Evolutionary conservation across 1,140 invertebrate genomes (phyloP).

Genomic region (Caerostris darwini): DNA sequence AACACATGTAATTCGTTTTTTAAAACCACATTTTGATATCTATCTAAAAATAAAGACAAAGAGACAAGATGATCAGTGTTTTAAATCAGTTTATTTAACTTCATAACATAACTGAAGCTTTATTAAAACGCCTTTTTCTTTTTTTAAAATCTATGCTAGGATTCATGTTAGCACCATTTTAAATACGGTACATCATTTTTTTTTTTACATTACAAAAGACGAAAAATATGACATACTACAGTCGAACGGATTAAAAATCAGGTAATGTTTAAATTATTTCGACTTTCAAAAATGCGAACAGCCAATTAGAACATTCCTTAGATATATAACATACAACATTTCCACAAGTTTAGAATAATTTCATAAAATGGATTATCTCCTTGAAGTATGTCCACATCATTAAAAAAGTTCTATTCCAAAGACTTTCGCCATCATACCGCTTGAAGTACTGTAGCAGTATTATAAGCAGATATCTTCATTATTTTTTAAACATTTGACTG

Average conservation of each 20-base stretch:
- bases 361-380: conserved; percentile 49
- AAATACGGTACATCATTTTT: conserved; percentile 75
- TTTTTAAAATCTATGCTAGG: conserved; percentile 76
- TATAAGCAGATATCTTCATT: conserved; percentile 9
- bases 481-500: conserved; percentile 50
- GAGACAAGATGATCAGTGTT: conserved; percentile 61
- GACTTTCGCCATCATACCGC: not conserved
- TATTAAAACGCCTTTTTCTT: conserved; percentile 75
- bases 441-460: not conserved
- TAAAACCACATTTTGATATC: not conserved
- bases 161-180: conserved; percentile 77
- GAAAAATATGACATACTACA: conserved; percentile 75
- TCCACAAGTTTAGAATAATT: conserved; percentile 38
- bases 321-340: conserved; percentile 36
- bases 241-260: conserved; percentile 72
- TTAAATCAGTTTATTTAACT: conserved; percentile 76
- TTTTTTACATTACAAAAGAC: conserved; percentile 76
- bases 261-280: conserved; percentile 65
- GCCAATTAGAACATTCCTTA: conserved; percentile 29
- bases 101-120: conserved; percentile 76
- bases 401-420: conserved; percentile 55
- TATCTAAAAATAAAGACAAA: conserved; percentile 25
- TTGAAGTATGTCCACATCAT: conserved; percentile 53
- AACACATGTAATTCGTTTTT: no score
- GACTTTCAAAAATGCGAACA: conserved; percentile 65